Base-by-base conservation (phyloP, 2,888 invertebrate genomes). In the Diachrysia chrysitis region DNA sequence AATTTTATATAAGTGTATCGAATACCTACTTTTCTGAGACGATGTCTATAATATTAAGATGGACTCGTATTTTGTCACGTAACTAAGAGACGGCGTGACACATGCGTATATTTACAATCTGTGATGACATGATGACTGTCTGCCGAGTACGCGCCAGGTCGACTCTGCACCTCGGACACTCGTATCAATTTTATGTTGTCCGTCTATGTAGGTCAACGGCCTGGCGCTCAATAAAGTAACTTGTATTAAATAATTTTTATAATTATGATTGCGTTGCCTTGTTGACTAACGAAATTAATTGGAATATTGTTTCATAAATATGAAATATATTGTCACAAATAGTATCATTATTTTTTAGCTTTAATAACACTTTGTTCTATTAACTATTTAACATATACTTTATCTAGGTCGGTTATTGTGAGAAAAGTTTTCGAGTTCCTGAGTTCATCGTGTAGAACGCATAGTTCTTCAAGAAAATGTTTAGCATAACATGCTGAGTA, bases 91-190 rank as follows among this genome's bases (percentile, higher is more conserved):
- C 58, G 32, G 42, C 48, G 64, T 62, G 62, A 56, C 32, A 42
- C 54, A 53, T 66, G 66, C 58, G 59, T 75, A 55, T 79, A 60
- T 63, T 48, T 16, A 57, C 54, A 69, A 23, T 63, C 64, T 75
- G 58, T 70, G 76, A 74, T 58, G 71, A 66, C 73, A 59, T 70
- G 76, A 74, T 58, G 71, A 77, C 85, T 82, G 48, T 51, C 48
- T 48, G 19, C 85, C 71, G 85, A 87, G 87, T 89, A 85, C 88
- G 88, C 85, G 88, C 87, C 87, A 81, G 73, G 71, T 85, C 89
- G 87, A 89, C 86, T 88, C 84, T 82, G 80, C 79, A 84, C 83
- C 66, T 80, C 71, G 69, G 69, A 46, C 58, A 61, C 76, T 78
- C 76, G 74, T 78, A 75, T 81, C 70, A 70, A 79, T 81, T 86